Evolutionary conservation across 1,140 invertebrate genomes (phyloP), one percentile per base, ranked within the genome.

Genomic region (Apocrypta bakeri): DNA sequence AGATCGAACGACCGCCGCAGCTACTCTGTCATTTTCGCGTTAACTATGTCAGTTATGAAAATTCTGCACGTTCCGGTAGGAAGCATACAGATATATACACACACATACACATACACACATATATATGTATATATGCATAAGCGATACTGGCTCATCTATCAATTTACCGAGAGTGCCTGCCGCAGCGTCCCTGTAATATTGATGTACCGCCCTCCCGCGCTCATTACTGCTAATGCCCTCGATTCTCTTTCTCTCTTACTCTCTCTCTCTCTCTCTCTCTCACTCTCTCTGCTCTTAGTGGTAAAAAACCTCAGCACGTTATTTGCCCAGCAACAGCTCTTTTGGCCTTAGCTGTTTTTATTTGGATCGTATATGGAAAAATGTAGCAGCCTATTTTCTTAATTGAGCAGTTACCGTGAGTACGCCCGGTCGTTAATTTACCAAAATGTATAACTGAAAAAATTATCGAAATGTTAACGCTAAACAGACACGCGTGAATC

Each of bases 151-250:
- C 63, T 66, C 63, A 29, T 66, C 63, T 66, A 66, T 66, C 63
- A 66, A 66, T 66, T 66, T 66, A 27, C 63, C 24, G 63, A 66
- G 63, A 66, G 63, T 66, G 63, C 63, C 63, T 29, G 25, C 63
- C 63, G 14, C 24, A 66, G 24, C 63, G 48, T 66, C 27, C 24
- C 63, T 66, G 8, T 27, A 25, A 66, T 66, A 66, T 66, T 66
- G 63, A 66, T 66, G 27, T 66, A 66, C 63, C 63, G 63, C 24
- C 63, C 6, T 66, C 63, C 48, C 48, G 48, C 24, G 27, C 63
- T 66, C 63, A 66, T 66, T 66, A 66, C 63, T 12, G 24, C 63
- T 66, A 29, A 29, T 66, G 27, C 63, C 63, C 24, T 29, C 33
- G 63, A 66, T 29, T 66, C 27, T 66, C 14, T 2, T 25, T 29